These are phyloP conservation scores for Dynastes hyllus DNA, from an alignment of 2,888 invertebrate genomes.

Conservation along the genomic window DNA sequence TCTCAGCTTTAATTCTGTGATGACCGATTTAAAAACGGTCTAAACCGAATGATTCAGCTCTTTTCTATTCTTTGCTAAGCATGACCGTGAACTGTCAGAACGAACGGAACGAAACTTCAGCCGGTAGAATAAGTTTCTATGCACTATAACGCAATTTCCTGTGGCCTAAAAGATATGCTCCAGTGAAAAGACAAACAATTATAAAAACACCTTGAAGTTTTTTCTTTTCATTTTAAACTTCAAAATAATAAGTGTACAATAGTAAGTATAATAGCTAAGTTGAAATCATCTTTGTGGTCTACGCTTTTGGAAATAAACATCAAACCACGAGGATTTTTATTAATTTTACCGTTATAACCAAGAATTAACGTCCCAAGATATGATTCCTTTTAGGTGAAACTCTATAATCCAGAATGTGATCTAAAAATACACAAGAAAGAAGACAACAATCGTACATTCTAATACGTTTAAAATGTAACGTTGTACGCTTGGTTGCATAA, in stretches of 20 bases:
- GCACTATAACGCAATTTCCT: slow-evolving; percentile 40
- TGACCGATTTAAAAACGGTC: slow-evolving; percentile 11
- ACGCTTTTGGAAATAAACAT: too few species aligned
- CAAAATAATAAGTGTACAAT: too few species aligned
- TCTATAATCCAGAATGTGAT: too few species aligned
- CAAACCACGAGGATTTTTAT: too few species aligned
- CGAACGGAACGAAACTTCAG: slow-evolving; percentile 43
- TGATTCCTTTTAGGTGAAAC: too few species aligned
- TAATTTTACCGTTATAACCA: too few species aligned
- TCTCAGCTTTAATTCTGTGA: neutral
- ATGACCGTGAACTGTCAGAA: slow-evolving; percentile 47
- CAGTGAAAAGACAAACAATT: slow-evolving; percentile 47
- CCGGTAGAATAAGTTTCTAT: slow-evolving; percentile 36
- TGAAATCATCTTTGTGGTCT: too few species aligned
- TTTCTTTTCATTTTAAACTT: too few species aligned
- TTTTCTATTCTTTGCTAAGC: slow-evolving; percentile 14
- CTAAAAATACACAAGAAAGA: neutral
- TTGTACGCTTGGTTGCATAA: slow-evolving; percentile 22
- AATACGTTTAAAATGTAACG: neutral
- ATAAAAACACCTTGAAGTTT: slow-evolving; percentile 23
- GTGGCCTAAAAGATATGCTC: slow-evolving; percentile 45
- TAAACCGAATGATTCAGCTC: slow-evolving; percentile 27
- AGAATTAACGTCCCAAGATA: too few species aligned
- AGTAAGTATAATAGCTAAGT: too few species aligned
- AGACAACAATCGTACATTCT: neutral